Percentiles rank a stretch among this genome's conserved stretches.
Conservation (phyloP, 2,888 invertebrate genomes). For the Zaprionus obscuricornis region DNA sequence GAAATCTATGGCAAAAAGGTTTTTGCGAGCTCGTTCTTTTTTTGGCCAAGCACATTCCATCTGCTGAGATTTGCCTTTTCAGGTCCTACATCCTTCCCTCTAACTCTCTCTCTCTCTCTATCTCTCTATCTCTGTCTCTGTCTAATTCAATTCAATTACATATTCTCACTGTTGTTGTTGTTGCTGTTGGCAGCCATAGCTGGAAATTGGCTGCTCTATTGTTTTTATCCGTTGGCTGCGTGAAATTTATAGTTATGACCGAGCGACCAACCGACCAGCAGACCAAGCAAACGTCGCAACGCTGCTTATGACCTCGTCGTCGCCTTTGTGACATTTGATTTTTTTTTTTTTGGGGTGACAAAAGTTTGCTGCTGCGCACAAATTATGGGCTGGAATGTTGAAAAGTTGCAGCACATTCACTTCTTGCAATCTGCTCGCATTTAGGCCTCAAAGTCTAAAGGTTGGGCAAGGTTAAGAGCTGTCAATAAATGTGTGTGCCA, state of each 20-base stretch:
- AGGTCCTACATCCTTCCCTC: conserved; percentile 14
- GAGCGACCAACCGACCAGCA: too few species aligned
- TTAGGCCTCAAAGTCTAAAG: conserved; percentile 14
- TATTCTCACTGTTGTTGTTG: conserved; percentile 32
- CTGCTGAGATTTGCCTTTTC: conserved; percentile 67
- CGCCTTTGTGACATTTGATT: conserved; percentile 66
- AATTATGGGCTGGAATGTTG: conserved; percentile 59
- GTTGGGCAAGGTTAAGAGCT: too few species aligned
- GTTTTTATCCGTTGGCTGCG: conserved; percentile 65
- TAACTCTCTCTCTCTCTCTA: background rate
- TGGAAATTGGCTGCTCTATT: conserved; percentile 66
- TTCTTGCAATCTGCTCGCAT: conserved; percentile 13
- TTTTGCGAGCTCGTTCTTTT: conserved; percentile 7
- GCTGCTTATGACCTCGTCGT: conserved; percentile 73
- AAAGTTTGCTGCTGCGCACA: conserved; percentile 43
- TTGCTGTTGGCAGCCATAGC: conserved; percentile 4
- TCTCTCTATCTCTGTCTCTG: conserved; percentile 26
- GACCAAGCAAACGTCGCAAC: too few species aligned
- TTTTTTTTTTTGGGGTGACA: conserved; percentile 43
- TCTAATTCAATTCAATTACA: conserved; percentile 70
- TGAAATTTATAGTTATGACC: conserved; percentile 74
- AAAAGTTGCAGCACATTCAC: conserved; percentile 53
- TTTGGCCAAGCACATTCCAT: conserved; percentile 39
- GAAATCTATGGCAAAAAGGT: conserved; percentile 5
- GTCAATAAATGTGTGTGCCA: too few species aligned